Base-by-base conservation (phyloP, 1,140 invertebrate genomes). In the Rhagoletis zephyria region DNA sequence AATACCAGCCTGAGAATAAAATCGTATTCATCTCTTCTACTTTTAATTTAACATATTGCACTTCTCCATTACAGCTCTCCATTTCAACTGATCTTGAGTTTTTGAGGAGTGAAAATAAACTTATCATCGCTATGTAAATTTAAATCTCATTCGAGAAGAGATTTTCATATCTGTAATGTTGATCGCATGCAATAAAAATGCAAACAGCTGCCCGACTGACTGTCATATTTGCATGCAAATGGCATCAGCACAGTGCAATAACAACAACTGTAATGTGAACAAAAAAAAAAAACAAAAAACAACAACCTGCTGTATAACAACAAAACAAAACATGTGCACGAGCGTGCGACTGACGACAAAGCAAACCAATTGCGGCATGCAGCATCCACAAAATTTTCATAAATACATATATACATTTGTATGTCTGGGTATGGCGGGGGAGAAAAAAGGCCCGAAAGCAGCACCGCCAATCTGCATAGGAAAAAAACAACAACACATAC, bases 181-280 rank as follows among this genome's bases (percentile, higher is more conserved):
- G 74, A 81, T 81, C 74, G 74, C 74, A 81, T 63, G 63, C 85
- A 86, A 86, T 86, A 86, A 86, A 61, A 86, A 86, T 65, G 85
- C 40, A 61, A 86, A 86, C 59, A 86, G 63, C 85, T 86, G 16
- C 48, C 48, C 74, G 56, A 81, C n/a, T n/a, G 56, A 81, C 63
- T 86, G 85, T 86, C 85, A 86, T 63, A 86, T 86, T 86, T 63
- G 63, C 85, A 86, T 65, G 74, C 74, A 81, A 56, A 81, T 81
- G 7, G 74, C 74, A 81, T 86, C 63, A 65, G 59, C 59, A 86
- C 85, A 63, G 60, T 61, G 85, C 19, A 65, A 63, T 65, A 86
- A 86, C 30, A 86, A 64, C 59, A 85, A 59, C 81, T 10, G 60
- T 51, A 42, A 85, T 51, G 60, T 85, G 81, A 40, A 81, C 48